phyloP scores from a whole-genome alignment of 37 sponge, comb jelly and placozoan genomes.

The Haliclona indistincta region DNA sequence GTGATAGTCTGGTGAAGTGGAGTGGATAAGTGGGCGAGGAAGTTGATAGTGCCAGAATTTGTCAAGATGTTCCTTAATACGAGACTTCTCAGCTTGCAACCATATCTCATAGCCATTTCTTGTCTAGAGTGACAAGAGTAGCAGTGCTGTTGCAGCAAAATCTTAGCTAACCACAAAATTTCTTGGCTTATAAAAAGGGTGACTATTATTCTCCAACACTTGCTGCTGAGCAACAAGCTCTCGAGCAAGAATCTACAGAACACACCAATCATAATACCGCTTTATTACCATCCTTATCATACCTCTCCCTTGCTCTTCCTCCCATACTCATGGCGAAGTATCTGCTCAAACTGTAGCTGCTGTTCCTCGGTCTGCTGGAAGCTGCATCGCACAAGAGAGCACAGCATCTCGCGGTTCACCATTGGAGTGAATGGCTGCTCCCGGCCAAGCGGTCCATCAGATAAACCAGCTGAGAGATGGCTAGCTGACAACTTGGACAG shows the following conservation, averaged over 20 bases:
- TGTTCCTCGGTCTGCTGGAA: slow-evolving; percentile 80
- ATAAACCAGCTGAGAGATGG: background rate
- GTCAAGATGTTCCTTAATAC: slow-evolving; percentile 59
- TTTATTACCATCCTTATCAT: slow-evolving; percentile 1
- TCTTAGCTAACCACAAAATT: slow-evolving; percentile 60
- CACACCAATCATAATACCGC: background rate
- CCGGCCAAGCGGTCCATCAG: slow-evolving; percentile 6
- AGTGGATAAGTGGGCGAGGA: slow-evolving; percentile 56
- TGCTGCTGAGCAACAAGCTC: slow-evolving; percentile 66
- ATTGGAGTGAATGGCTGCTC: slow-evolving; percentile 70
- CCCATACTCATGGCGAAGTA: slow-evolving; percentile 55
- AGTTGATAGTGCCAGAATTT: slow-evolving; percentile 85
- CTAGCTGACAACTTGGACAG: slow-evolving; percentile 11
- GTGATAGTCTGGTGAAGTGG: slow-evolving; percentile 72
- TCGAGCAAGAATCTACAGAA: slow-evolving; percentile 60
- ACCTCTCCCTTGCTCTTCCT: slow-evolving; percentile 82
- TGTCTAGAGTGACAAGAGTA: slow-evolving; percentile 19
- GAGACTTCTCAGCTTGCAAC: slow-evolving; percentile 72
- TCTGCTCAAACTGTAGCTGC: slow-evolving; percentile 63
- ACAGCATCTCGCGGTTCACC: slow-evolving; percentile 78
- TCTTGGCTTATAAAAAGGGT: slow-evolving; percentile 78
- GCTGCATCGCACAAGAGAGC: slow-evolving; percentile 49
- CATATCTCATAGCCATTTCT: slow-evolving; percentile 84
- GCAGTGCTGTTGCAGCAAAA: background rate
- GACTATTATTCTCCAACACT: slow-evolving; percentile 80